Base-by-base conservation (phyloP, 2,888 invertebrate species). In the Hypercompe scribonia region DNA sequence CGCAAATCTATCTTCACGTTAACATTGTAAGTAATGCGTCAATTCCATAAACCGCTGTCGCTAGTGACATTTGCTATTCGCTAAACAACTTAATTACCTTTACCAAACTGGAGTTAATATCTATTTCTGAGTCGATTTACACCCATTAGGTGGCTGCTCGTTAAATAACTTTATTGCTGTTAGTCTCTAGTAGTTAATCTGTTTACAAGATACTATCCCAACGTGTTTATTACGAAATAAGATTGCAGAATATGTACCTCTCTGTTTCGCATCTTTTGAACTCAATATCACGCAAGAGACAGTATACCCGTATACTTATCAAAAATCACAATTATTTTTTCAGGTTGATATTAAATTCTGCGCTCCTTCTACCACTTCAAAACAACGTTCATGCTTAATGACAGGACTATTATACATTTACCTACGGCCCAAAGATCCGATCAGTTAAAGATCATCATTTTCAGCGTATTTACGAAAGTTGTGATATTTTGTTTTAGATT, bases 51-150 rank as follows among this genome's bases (percentile, higher is more conserved):
- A 42, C 42, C 54, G 65, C 68, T 65, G 36, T 28, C 11, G 18
- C 67, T 36, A 24, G 33, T 39, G 18, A 34, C n/a, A 34, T 36
- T 8, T 2, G 13, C 58, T 42, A 54, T 21, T 33, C 21, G 21
- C 67, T 7, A 42, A 54, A 71, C 54, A 71, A 58, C 33, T 54
- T 70, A 70, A 74, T 74, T 71, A 65, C 63, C 61, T 61, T 65
- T 63, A 69, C 54, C 63, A 68, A 81, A 75, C 63, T 68, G 36
- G 72, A 74, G 65, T 70, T 78, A 73, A 71, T 74, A 74, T 65
- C 65, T 73, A 79, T 79, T 71, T 64, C 42, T 66, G 58, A 54
- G 39, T 8, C 61, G 61, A 73, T 78, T 75, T 75, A 78, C 81
- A 81, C 81, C 46, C 58, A 24, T 54, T 39, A 71, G 65, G 66